A percentile compares a stretch with the other conserved stretches of the same genome.
These are phyloP conservation scores for Eupsittula cactorum DNA, from an alignment of 2,113 vertebrate species.

Conservation along the genomic window DNA sequence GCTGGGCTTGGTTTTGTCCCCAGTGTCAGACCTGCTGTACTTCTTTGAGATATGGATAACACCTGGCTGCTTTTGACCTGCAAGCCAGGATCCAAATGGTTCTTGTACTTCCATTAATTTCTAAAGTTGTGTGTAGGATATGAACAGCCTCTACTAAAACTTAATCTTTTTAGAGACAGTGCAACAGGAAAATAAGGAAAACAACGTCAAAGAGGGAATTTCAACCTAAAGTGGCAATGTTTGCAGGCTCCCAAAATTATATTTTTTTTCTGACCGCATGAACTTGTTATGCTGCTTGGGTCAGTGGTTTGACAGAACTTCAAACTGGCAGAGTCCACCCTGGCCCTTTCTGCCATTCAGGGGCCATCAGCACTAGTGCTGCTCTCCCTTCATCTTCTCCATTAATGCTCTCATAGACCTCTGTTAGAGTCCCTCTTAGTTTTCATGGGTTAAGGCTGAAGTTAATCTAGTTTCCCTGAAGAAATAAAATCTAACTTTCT, in stretches of 20 bases:
- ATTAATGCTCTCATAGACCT: neutral
- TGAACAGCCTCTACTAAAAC: neutral
- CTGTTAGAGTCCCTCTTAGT: neutral
- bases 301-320: neutral
- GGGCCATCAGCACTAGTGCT: accelerated
- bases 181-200: neutral
- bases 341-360: neutral
- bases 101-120: neutral
- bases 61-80: neutral
- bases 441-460: neutral
- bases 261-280: neutral
- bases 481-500: neutral
- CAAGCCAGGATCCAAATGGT: neutral
- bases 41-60: neutral
- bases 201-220: neutral
- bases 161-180: neutral
- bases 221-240: neutral
- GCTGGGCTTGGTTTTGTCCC: neutral
- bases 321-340: neutral
- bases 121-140: neutral
- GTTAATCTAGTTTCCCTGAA: neutral
- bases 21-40: neutral
- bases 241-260: neutral
- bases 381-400: neutral
- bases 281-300: neutral